Conservation (phyloP, 2,888 invertebrate species). For the Elysia crispata region DNA sequence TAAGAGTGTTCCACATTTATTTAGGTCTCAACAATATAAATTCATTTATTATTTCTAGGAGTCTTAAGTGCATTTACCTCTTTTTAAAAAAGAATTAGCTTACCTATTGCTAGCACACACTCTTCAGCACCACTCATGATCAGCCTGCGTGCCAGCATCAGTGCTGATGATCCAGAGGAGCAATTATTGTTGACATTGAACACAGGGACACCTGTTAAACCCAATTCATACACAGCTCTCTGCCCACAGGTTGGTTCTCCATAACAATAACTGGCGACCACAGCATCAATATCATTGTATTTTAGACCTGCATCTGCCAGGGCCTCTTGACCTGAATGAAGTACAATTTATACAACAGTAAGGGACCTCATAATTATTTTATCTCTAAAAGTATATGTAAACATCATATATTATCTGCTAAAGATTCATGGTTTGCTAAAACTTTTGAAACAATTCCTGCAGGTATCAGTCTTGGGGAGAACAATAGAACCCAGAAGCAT, state of each 20-base stretch:
- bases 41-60: no score
- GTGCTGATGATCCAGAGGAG: conserved; percentile 70
- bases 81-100: conserved; percentile 21
- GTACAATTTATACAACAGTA: no score
- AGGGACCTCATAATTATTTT: no score
- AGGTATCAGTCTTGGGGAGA: no score
- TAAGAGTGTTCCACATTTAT: no score
- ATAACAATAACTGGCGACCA: conserved; percentile 74
- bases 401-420: no score
- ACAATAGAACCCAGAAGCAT: no score
- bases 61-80: no score
- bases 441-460: no score
- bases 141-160: conserved; percentile 68
- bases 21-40: no score
- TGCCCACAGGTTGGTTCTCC: conserved; percentile 81
- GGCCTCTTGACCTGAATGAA: conserved; percentile 60
- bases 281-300: conserved; percentile 64
- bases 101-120: conserved; percentile 72
- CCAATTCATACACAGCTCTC: conserved; percentile 93
- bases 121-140: conserved; percentile 67
- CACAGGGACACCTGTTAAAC: conserved; percentile 81
- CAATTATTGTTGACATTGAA: conserved; percentile 74
- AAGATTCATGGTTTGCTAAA: no score
- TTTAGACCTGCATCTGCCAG: conserved; percentile 65
- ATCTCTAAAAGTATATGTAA: no score